Evolutionary conservation across 2,797 vertebrate genomes (phyloP).

Genomic region (Nothura maculosa): DNA sequence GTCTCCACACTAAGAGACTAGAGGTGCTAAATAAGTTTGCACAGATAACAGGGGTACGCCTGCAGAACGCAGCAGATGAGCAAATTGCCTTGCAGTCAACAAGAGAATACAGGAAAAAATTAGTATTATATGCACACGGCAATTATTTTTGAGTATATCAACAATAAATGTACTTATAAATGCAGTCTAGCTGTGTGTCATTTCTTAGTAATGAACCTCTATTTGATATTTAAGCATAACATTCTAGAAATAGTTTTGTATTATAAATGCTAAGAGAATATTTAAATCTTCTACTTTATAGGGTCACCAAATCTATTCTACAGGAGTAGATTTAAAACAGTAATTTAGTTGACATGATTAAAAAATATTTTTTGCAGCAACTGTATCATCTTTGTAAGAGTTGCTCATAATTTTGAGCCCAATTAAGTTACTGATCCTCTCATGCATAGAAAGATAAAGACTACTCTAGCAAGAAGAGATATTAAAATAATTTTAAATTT

Average conservation of each 20-base stretch:
- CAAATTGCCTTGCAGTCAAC: neutral
- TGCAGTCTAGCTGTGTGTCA: neutral
- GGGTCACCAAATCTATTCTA: neutral
- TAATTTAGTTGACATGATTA: neutral
- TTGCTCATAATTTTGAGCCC: neutral
- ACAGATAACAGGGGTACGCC: neutral
- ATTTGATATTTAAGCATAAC: neutral
- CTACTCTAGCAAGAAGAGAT: neutral
- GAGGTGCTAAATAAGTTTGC: neutral
- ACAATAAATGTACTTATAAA: neutral
- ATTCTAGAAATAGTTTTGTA: neutral
- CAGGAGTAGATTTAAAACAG: neutral
- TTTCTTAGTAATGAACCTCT: neutral
- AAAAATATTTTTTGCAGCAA: neutral
- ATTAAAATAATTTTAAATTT: neutral
- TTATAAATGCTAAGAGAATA: neutral
- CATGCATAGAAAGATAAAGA: neutral
- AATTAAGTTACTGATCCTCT: neutral
- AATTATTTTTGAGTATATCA: neutral
- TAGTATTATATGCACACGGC: accelerated
- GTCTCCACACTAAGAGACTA: neutral
- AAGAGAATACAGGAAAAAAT: neutral
- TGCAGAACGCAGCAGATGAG: neutral
- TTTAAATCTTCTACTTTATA: neutral
- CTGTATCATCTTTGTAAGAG: neutral